A percentile compares a stretch with the other conserved stretches of the same genome.
Conservation (phyloP, 2,113 vertebrate species). For the Athene noctua region DNA sequence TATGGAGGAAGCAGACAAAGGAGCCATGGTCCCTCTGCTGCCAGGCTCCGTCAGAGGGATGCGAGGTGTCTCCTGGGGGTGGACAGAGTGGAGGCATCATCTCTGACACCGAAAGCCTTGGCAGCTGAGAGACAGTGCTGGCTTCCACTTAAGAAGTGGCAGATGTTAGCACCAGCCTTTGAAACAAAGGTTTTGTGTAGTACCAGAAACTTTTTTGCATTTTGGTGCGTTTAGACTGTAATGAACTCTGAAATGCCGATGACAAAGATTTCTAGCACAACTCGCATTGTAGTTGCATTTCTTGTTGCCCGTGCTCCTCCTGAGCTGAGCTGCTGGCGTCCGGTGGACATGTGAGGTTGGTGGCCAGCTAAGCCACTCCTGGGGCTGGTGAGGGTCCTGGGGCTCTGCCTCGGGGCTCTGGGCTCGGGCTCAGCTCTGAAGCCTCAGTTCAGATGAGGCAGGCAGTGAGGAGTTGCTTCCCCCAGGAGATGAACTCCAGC, state of each 20-base stretch:
- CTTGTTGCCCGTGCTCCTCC: fast-evolving
- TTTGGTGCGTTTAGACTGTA: neutral
- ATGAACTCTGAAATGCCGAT: neutral
- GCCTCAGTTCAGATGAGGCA: fast-evolving
- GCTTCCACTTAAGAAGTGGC: neutral
- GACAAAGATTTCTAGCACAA: neutral
- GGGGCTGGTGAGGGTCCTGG: no score
- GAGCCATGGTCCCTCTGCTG: neutral
- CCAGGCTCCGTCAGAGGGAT: neutral
- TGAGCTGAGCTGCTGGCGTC: neutral
- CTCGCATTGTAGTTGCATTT: fast-evolving
- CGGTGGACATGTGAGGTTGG: fast-evolving
- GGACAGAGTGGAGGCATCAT: fast-evolving
- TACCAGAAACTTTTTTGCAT: fast-evolving
- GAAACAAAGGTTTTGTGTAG: neutral
- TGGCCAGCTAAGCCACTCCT: neutral
- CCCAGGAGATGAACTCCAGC: neutral
- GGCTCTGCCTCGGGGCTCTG: fast-evolving
- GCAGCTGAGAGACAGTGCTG: neutral
- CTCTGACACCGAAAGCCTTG: neutral
- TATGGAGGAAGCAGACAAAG: fast-evolving
- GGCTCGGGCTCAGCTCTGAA: fast-evolving
- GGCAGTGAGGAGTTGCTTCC: fast-evolving
- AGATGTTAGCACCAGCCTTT: neutral
- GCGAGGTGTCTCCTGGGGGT: fast-evolving